Evolutionary conservation across 2,113 vertebrate species (phyloP), one percentile per base, ranked within the genome.

Genomic region (Cromileptes altivelis): DNA sequence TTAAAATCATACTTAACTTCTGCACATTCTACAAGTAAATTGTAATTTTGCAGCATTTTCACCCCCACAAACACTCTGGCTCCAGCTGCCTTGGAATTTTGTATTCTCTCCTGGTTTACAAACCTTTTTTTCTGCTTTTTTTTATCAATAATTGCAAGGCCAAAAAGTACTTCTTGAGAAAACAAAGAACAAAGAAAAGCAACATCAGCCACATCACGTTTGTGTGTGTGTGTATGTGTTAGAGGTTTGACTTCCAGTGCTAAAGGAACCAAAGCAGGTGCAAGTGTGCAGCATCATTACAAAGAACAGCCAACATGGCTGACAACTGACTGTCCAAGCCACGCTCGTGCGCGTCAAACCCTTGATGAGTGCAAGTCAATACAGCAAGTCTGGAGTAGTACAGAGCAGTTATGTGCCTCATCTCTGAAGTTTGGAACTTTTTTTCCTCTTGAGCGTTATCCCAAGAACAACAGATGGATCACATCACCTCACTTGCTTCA

Each of bases 111-210:
- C 45, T 78, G 23, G 23, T 82, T 15, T 60, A 37, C 58, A 27
- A 27, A 15, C 19, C 5, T 67, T 71, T 62, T 57, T 71, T 58
- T 37, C n/a, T 23, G 19, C 40, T 4, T 23, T 73, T 13, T 70
- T 74, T 85, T 52, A 88, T 88, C 77, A 89, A 63, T 85, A 76
- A 80, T 55, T 84, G 58, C 82, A 76, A 90, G 67, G 63, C 67
- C 42, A 79, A 77, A 82, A 80, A 73, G 19, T 64, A 63, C 50
- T 81, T 65, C 18, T 75, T 37, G 45, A 75, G 71, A 58, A 80
- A 80, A 70, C 63, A 45, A 53, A 69, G 58, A 78, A 64, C 60
- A 70, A 58, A 63, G 25, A 61, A 25, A 69, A 85, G 42, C 37
- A 68, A 65, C 21, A 52, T 47, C 58, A 70, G 19, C 50, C 68